Percentiles rank a stretch among this genome's conserved stretches.
Conservation (phyloP, 2,888 invertebrate species). For the Agelastica alni region DNA sequence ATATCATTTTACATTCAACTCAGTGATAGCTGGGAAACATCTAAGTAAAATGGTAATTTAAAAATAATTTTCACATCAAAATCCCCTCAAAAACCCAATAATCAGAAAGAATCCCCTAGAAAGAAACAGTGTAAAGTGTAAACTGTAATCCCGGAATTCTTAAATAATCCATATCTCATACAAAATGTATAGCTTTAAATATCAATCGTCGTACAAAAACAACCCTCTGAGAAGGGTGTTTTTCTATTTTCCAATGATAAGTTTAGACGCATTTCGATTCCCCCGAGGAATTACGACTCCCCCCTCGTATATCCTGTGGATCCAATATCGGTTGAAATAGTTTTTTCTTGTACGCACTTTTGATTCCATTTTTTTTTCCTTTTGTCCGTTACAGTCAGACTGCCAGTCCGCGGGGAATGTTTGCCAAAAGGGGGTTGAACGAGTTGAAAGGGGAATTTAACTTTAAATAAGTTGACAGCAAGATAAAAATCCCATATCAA, state of each 20-base stretch:
- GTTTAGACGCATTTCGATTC: conserved; percentile 45
- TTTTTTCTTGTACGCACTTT: conserved; percentile 50
- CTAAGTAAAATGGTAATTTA: too few species aligned
- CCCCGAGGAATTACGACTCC: conserved; percentile 36
- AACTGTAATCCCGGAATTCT: conserved; percentile 13
- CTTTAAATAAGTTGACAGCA: conserved; percentile 7
- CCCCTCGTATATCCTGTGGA: conserved; percentile 36
- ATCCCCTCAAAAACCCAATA: conserved; percentile 1
- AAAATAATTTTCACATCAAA: not conserved
- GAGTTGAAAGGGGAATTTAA: conserved; percentile 18
- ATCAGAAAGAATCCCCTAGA: conserved; percentile 9
- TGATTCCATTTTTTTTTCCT: conserved; percentile 28
- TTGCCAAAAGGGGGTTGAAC: conserved; percentile 11
- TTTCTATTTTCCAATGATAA: conserved; percentile 52
- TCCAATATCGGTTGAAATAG: conserved; percentile 51
- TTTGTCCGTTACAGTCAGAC: conserved; percentile 14
- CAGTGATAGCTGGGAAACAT: too few species aligned
- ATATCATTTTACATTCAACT: too few species aligned
- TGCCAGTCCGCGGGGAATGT: conserved; percentile 1
- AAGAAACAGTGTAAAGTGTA: conserved; percentile 14
- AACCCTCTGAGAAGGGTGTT: conserved; percentile 40
- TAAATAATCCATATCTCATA: conserved; percentile 37
- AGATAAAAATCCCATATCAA: not conserved
- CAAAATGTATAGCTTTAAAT: conserved; percentile 46
- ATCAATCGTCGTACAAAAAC: conserved; percentile 42